Base-by-base conservation (phyloP, 1,140 invertebrate species). In the Drosophila punjabiensis region DNA sequence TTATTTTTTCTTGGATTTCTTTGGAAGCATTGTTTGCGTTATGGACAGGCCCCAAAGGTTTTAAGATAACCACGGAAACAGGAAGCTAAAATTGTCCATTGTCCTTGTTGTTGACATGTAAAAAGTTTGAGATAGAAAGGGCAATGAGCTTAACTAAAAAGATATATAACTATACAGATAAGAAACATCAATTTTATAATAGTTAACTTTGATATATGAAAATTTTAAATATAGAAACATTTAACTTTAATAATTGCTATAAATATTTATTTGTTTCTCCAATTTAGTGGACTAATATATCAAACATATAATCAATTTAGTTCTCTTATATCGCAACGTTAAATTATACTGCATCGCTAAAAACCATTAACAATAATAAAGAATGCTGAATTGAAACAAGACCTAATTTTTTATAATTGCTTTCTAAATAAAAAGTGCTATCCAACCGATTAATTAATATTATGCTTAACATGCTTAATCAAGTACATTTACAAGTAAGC, bases 11-110 rank as follows among this genome's bases (percentile, higher is more conserved):
- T 67, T 43, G 24, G 11, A 30, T 10, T 68, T 24, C 37, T 52
- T 41, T 58, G 7, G 33, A 39, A 56, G 61, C 83, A 88, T 84
- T 89, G 85, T 89, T 88, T 53, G 80, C 63, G 48, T 74, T 61
- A 61, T 55, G 64, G 68, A 80, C 71, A 73, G 30, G 30, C 73
- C 76, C 73, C 47, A 60, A 78, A 68, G 81, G 56, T 79, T 78
- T 68, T 48, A 82, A 77, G 71, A 87, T 80, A 87, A 80, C 79
- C 69, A 33, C 9, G 30, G 18, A 55, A 60, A 61, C 50, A 65
- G 78, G 68, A 81, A 66, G 67, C 68, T 63, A 4, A 35, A 48
- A 61, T 55, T 30, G 67, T 24, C 9, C 48, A 55, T 68, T 55
- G 67, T 70, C 67, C 63, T 55, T 33, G 16, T 41, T 35, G 16